A percentile compares a stretch with the other conserved stretches of the same genome.
Evolutionary conservation across 2,797 vertebrate species (phyloP).

Genomic region (Clamator glandarius): DNA sequence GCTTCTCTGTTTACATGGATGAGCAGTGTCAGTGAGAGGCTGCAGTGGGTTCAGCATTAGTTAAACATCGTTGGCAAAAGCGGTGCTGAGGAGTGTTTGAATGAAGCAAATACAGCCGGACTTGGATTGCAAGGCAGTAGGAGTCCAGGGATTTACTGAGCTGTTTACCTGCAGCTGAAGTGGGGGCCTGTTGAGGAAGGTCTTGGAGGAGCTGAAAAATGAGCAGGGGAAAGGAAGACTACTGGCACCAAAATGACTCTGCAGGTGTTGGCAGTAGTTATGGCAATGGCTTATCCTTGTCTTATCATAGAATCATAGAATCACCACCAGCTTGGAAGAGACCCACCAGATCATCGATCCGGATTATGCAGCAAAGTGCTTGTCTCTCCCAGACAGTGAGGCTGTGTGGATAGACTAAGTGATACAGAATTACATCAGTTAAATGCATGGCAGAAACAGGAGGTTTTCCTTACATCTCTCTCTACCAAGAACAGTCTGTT

Average conservation of each 20-base stretch:
- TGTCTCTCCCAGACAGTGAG: neutral
- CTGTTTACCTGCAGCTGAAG: neutral
- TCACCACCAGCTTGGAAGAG: too few relatives aligned
- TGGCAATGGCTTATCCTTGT: too few relatives aligned
- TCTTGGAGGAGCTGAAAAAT: neutral
- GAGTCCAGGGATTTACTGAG: neutral
- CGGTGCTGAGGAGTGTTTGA: neutral
- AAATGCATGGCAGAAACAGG: neutral
- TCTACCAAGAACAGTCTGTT: neutral
- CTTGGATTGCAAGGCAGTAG: neutral
- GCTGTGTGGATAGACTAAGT: neutral
- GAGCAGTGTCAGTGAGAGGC: neutral
- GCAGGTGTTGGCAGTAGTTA: neutral
- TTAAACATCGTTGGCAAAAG: neutral
- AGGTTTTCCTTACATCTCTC: neutral
- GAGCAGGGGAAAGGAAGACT: neutral
- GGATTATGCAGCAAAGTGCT: neutral
- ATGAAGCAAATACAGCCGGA: neutral
- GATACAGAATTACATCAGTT: neutral
- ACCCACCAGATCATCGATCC: too few relatives aligned
- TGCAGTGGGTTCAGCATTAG: neutral
- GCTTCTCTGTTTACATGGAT: neutral
- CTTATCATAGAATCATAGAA: too few relatives aligned
- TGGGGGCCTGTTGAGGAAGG: neutral
- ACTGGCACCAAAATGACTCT: neutral